Percentiles rank a stretch among this genome's conserved stretches.
Evolutionary conservation across 2,797 vertebrate genomes (phyloP).

Genomic region (Sebastes ruberrimus): DNA sequence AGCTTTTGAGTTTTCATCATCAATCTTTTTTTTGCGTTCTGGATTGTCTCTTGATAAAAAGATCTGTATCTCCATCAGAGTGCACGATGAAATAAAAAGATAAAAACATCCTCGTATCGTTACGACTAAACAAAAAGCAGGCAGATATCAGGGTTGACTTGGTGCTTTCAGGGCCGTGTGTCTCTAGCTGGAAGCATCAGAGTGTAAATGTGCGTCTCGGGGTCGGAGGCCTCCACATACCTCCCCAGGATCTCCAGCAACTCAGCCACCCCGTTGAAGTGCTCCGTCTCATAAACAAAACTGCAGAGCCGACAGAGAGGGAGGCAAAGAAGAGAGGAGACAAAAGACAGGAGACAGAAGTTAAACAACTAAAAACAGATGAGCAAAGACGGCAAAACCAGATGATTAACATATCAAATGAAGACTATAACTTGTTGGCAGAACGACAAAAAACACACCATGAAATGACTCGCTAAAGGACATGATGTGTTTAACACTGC

Average conservation of each 20-base stretch:
- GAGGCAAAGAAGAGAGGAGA: neutral
- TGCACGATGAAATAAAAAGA: neutral
- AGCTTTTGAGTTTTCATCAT: neutral
- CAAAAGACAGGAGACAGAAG: neutral
- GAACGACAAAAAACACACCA: neutral
- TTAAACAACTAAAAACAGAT: neutral
- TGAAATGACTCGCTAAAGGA: neutral
- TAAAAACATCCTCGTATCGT: neutral
- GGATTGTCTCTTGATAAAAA: neutral
- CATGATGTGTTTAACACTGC: neutral
- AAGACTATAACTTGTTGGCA: neutral
- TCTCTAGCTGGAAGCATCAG: neutral
- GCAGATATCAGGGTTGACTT: neutral
- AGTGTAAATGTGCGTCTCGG: neutral
- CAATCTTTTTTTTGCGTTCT: neutral
- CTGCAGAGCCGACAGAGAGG: conserved; percentile 52
- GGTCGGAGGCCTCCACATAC: conserved; percentile 76
- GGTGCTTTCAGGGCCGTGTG: neutral
- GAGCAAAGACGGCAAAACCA: neutral
- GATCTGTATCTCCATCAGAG: neutral
- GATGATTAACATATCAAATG: neutral
- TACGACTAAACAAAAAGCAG: neutral
- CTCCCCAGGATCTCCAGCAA: conserved; percentile 99
- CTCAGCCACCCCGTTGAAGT: conserved; percentile 99
- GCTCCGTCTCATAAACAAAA: conserved; percentile 99